Base-by-base conservation (phyloP, 2,113 vertebrate species). In the Epinephelus lanceolatus region DNA sequence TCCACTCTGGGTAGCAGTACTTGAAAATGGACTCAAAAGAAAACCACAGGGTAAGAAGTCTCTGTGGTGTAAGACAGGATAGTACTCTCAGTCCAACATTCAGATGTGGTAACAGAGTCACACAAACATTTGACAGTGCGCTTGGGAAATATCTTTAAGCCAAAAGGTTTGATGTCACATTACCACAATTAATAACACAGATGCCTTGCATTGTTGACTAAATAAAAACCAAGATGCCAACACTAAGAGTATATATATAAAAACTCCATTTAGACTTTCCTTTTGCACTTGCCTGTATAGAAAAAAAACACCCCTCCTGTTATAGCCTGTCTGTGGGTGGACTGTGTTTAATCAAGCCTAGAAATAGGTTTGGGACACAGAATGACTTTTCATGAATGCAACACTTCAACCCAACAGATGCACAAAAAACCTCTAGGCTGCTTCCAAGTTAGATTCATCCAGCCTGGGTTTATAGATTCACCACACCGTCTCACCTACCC, bases 381-480 rank as follows among this genome's bases (percentile, higher is more conserved):
- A 75, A 51, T 45, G 59, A 55, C 56, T 13, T 27, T 78, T 30
- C 33, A 14, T 37, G 27, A 69, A 62, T 30, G n/a, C 12, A 73
- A 61, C 17, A 42, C 42, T 52, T 7, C 51, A 40, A 57, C 62
- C 27, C 25, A 77, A 49, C 30, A 40, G 12, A 74, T 3, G 27
- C 10, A 71, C 57, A 84, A 23, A 78, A 86, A 79, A 80, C 76
- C 69, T 71, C 62, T 70, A 49, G 45, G 57, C 66, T 73, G 49
- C 63, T 78, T 61, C 66, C 83, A 89, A 78, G 83, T 78, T 74
- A 21, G 47, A 62, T 60, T 61, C n/a, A 15, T 87, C 45, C 15
- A 52, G 57, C 25, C 55, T 42, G n/a, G 45, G 25, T 63, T 77
- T 19, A 11, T 3, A 47, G 45, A 57, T 74, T 82, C 13, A 84